Conservation (phyloP, 2,113 vertebrate genomes). For the Dissostichus mawsoni region DNA sequence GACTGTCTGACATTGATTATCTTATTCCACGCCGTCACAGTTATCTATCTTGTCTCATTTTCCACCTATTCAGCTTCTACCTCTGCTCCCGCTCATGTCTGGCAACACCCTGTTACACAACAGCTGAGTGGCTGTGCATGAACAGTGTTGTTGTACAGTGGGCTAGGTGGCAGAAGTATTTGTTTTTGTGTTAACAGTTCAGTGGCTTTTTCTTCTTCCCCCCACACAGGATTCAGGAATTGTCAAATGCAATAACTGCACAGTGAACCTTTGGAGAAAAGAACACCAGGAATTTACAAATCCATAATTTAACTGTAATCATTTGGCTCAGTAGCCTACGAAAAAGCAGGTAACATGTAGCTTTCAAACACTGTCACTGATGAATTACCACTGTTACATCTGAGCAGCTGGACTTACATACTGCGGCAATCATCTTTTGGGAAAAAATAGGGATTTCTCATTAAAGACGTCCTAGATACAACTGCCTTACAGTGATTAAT, state of each 20-base stretch:
- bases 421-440: constrained; percentile 10
- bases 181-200: constrained; percentile 63
- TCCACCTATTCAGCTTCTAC: constrained; percentile 41
- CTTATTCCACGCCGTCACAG: constrained; percentile 25
- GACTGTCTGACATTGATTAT: constrained; percentile 1
- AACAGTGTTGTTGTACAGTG: background rate
- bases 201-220: constrained; percentile 12
- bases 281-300: constrained; percentile 36
- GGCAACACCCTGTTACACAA: constrained; percentile 69
- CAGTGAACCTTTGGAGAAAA: constrained; percentile 5
- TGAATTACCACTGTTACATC: constrained; percentile 41
- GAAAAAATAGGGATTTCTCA: background rate
- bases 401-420: constrained; percentile 39
- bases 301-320: constrained; percentile 47
- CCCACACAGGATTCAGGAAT: constrained; percentile 2
- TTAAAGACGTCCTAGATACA: constrained; percentile 58
- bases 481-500: constrained; percentile 58
- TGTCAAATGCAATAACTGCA: constrained; percentile 14
- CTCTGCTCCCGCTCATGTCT: constrained; percentile 4
- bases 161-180: constrained; percentile 26
- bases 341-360: constrained; percentile 59
- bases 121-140: constrained; percentile 45
- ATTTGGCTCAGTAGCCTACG: constrained; percentile 53
- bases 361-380: constrained; percentile 57
- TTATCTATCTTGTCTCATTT: constrained; percentile 48